A percentile compares a stretch with the other conserved stretches of the same genome.
Conservation (phyloP, 2,888 invertebrate species). For the Zaprionus lineosus region DNA sequence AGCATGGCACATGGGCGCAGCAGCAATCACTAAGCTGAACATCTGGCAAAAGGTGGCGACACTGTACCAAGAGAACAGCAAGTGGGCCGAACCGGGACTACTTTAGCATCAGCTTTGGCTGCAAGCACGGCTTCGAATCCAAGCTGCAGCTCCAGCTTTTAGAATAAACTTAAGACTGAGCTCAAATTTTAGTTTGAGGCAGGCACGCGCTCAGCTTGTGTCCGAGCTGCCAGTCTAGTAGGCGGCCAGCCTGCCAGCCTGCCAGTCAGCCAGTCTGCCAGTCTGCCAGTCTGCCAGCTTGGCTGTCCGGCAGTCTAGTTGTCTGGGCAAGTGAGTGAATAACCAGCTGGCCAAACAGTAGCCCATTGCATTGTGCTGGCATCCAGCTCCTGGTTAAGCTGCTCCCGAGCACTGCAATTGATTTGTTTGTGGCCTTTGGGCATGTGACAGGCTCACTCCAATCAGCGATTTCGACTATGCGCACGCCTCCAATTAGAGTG, state of each 20-base stretch:
- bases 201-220: constrained; percentile 50
- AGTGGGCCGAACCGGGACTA: constrained; percentile 43
- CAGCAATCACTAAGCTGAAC: constrained; percentile 32
- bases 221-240: constrained; percentile 16
- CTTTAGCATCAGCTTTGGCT: constrained; percentile 1
- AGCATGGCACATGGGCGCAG: constrained; percentile 26
- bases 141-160: constrained; percentile 13
- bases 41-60: constrained; percentile 72
- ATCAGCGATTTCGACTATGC: constrained; percentile 63
- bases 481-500: constrained; percentile 75
- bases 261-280: constrained; percentile 18
- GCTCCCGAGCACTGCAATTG: constrained; percentile 48
- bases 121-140: neutral
- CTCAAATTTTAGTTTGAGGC: constrained; percentile 17
- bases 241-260: constrained; percentile 19
- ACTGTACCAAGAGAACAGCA: constrained; percentile 66
- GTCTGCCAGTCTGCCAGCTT: constrained; percentile 21
- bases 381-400: constrained; percentile 5
- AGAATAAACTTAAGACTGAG: constrained; percentile 9
- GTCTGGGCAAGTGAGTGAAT: constrained; percentile 31
- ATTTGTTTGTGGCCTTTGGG: constrained; percentile 71
- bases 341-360: constrained; percentile 57
- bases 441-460: constrained; percentile 67
- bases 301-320: constrained; percentile 12
- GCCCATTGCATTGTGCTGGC: constrained; percentile 39